Conservation (phyloP, 2,888 invertebrate genomes). For the Alviniconcha strummeri region DNA sequence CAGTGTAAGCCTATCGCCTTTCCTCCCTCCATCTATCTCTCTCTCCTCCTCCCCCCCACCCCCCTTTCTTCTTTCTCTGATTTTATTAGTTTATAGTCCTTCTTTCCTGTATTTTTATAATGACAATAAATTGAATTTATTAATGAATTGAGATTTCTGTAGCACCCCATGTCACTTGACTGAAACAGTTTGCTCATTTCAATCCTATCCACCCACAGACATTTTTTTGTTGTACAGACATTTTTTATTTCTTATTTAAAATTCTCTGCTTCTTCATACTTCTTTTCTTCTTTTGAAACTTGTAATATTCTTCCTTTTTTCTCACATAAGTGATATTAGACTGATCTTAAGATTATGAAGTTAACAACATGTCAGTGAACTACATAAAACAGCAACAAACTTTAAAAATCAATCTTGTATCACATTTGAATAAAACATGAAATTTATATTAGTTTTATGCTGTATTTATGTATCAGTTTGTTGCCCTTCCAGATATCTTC, state of each 20-base stretch:
- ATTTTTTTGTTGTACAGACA: no score
- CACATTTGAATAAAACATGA: no score
- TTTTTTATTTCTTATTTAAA: background rate
- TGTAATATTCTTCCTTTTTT: no score
- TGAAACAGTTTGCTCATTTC: no score
- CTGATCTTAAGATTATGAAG: no score
- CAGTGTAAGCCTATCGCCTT: constrained; percentile 80
- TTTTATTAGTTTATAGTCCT: background rate
- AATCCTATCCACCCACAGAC: no score
- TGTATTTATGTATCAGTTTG: background rate
- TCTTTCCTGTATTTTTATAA: background rate
- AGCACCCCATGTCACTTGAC: background rate
- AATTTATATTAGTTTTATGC: no score
- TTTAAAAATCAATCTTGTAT: no score
- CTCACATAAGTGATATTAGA: no score
- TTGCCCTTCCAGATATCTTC: constrained; percentile 87
- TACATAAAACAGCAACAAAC: no score
- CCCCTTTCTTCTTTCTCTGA: background rate
- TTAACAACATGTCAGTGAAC: no score
- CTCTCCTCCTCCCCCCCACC: background rate
- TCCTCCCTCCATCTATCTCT: background rate
- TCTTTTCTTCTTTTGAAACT: no score
- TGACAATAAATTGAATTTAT: background rate
- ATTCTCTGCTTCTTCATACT: background rate
- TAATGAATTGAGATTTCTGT: background rate